Percentiles rank a stretch among this genome's conserved stretches.
Evolutionary conservation across 2,113 vertebrate species (phyloP).

Genomic region (Lonchura striata): DNA sequence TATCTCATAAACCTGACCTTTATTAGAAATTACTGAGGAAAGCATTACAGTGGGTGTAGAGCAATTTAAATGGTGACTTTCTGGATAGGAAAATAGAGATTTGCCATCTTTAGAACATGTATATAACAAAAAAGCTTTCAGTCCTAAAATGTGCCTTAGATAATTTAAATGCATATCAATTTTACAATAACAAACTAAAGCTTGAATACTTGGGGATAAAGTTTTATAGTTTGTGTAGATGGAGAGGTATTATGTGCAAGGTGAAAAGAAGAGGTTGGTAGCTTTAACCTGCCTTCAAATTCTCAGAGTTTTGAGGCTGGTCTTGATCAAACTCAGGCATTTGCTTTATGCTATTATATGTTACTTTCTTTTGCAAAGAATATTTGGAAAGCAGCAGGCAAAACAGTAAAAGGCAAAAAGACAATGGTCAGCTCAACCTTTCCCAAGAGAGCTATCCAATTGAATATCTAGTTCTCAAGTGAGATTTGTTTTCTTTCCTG

Average conservation of each 20-base stretch:
- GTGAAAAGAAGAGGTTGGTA: neutral
- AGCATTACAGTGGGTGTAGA: slow-evolving; percentile 28
- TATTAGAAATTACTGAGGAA: slow-evolving; percentile 54
- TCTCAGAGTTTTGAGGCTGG: neutral
- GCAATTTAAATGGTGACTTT: slow-evolving; percentile 58
- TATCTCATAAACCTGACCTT: slow-evolving; percentile 44
- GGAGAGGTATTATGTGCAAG: neutral
- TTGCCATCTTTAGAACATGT: slow-evolving; percentile 52
- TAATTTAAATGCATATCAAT: neutral
- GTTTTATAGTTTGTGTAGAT: neutral
- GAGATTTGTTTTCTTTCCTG: neutral
- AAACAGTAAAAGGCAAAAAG: neutral
- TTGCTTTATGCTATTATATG: neutral
- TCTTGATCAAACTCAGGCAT: neutral
- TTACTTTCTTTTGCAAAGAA: neutral
- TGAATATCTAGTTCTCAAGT: neutral
- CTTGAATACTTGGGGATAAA: neutral
- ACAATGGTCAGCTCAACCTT: neutral
- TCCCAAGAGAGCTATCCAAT: neutral
- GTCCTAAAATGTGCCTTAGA: neutral
- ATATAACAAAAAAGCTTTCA: slow-evolving; percentile 38
- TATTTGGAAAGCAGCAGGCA: neutral
- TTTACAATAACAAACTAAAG: slow-evolving; percentile 20
- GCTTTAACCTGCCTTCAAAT: neutral
- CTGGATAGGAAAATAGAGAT: slow-evolving; percentile 26